Evolutionary conservation across 2,113 vertebrate genomes (phyloP).

Genomic region (Nycticryphes semicollaris): DNA sequence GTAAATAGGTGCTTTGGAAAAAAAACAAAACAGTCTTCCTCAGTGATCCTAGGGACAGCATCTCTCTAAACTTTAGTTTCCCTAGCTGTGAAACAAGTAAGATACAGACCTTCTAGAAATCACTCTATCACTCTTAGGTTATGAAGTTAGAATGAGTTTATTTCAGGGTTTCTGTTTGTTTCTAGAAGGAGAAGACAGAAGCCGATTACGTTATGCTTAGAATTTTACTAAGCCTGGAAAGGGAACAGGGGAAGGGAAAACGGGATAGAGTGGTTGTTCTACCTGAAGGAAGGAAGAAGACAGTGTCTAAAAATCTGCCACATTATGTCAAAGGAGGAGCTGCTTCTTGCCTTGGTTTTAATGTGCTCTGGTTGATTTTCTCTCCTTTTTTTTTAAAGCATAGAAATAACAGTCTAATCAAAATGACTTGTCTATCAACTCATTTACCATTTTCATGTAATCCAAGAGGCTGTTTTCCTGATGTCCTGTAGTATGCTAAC

Average conservation of each 20-base stretch:
- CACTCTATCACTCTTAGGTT: neutral
- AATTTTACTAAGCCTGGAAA: neutral
- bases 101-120: neutral
- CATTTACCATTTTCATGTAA: neutral
- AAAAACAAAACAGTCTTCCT: accelerated
- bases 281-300: neutral
- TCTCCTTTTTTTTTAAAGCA: neutral
- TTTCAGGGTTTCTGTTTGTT: neutral
- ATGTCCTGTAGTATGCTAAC: no score
- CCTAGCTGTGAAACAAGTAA: neutral
- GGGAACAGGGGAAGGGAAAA: neutral
- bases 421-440: neutral
- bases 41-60: neutral
- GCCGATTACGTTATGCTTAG: neutral
- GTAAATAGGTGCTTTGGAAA: neutral
- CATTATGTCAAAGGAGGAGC: neutral
- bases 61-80: neutral
- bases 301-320: neutral
- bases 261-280: neutral
- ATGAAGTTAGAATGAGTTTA: neutral
- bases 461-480: neutral
- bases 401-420: neutral
- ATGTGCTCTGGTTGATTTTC: neutral
- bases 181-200: neutral
- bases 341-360: neutral